Percentiles rank a stretch among this genome's conserved stretches.
Evolutionary conservation across 2,113 vertebrate genomes (phyloP).

Genomic region (Sander vitreus): DNA sequence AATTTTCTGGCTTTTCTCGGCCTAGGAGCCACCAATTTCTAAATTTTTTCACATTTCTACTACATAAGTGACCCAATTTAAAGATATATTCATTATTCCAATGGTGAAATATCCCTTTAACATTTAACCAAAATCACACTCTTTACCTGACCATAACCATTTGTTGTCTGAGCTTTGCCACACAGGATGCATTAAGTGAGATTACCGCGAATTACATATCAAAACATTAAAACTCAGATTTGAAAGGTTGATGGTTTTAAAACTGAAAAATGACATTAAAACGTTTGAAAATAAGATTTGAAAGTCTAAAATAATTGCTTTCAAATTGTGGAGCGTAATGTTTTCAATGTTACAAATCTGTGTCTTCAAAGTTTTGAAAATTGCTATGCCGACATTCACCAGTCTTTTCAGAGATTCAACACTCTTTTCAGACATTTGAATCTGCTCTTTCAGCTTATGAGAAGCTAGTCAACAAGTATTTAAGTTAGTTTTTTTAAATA

Average conservation of each 20-base stretch:
- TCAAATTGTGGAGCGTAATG: background rate
- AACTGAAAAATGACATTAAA: background rate
- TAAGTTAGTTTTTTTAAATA: background rate
- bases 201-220: too few relatives aligned
- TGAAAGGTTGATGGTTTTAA: background rate
- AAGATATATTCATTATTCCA: too few relatives aligned
- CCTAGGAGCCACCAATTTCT: too few relatives aligned
- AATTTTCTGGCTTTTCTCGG: too few relatives aligned
- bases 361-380: background rate
- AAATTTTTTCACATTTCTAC: too few relatives aligned
- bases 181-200: background rate
- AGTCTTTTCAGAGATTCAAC: background rate
- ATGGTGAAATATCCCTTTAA: too few relatives aligned
- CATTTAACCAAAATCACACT: background rate
- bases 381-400: background rate
- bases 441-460: background rate
- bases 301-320: background rate
- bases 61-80: too few relatives aligned
- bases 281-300: background rate
- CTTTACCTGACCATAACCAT: background rate
- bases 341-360: background rate
- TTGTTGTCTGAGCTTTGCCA: background rate
- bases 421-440: background rate
- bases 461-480: background rate
- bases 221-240: background rate